Percentiles rank a stretch among this genome's conserved stretches.
Conservation (phyloP, 1,140 invertebrate genomes). For the Pinna nobilis region DNA sequence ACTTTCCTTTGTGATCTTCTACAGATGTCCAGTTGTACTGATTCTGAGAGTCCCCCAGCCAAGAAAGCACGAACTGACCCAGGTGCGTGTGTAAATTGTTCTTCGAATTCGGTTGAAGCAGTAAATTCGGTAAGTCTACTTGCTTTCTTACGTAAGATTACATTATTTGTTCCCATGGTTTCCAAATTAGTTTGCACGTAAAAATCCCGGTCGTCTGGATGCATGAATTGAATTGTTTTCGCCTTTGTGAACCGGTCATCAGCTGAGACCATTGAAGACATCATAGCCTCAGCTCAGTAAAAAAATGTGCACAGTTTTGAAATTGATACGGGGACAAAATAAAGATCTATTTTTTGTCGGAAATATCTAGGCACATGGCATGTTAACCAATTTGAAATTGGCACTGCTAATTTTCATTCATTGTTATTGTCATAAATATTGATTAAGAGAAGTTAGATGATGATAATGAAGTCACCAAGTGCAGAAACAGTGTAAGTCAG, state of each 20-base stretch:
- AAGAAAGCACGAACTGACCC: slow-evolving; percentile 65
- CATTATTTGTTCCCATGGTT: background rate
- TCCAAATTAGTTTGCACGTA: background rate
- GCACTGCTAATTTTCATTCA: no score
- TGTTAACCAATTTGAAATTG: no score
- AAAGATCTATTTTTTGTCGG: no score
- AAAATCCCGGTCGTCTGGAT: background rate
- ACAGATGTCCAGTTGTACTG: slow-evolving; percentile 71
- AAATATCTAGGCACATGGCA: no score
- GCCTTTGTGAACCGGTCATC: background rate
- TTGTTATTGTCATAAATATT: no score
- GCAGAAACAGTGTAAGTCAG: no score
- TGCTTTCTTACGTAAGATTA: background rate
- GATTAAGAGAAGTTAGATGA: no score
- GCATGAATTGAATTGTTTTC: background rate
- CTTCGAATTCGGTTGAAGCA: slow-evolving; percentile 44
- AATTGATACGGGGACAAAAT: no score
- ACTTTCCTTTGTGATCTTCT: slow-evolving; percentile 36
- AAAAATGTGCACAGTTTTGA: background rate
- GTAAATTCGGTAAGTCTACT: slow-evolving; percentile 32
- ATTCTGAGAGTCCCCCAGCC: slow-evolving; percentile 66
- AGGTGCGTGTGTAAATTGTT: slow-evolving; percentile 43
- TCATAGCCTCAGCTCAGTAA: background rate
- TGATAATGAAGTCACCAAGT: no score
- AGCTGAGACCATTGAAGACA: background rate